Conservation (phyloP, 2,888 invertebrate species). For the Linnaemya vulpina region DNA sequence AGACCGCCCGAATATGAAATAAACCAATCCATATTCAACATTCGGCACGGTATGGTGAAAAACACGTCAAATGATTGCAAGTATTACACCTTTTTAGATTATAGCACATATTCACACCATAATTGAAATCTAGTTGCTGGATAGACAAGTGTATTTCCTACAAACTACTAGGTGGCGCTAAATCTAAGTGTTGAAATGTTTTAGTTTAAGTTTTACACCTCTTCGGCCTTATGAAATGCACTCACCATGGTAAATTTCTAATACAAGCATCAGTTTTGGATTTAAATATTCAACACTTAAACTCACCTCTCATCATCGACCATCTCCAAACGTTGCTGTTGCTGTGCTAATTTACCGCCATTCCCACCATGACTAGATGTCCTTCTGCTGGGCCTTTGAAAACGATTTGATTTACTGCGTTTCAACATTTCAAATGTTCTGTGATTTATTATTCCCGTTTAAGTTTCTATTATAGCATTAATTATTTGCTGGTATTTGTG, state of each 20-base stretch:
- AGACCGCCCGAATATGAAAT: not conserved
- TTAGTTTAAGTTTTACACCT: not conserved
- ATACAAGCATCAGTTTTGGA: not conserved
- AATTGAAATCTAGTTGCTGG: not conserved
- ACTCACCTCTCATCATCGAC: conserved; percentile 70
- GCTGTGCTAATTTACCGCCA: conserved; percentile 41
- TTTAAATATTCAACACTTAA: not conserved
- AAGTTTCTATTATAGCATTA: conserved; percentile 1
- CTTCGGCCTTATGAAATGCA: not conserved
- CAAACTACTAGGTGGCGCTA: not conserved
- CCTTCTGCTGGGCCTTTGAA: conserved; percentile 66
- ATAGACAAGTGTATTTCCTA: not conserved
- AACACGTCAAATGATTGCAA: not conserved
- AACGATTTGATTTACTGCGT: conserved; percentile 72
- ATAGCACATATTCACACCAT: no score
- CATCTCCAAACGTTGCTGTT: conserved; percentile 54
- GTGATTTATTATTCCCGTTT: conserved; percentile 2
- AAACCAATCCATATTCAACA: not conserved
- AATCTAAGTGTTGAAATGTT: not conserved
- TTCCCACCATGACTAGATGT: conserved; percentile 24
- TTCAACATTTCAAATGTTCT: conserved; percentile 69
- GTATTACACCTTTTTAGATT: not conserved
- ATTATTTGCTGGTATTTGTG: conserved; percentile 11
- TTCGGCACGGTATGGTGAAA: not conserved
- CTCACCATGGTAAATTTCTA: not conserved